Percentiles rank a stretch among this genome's conserved stretches.
phyloP scores from a whole-genome alignment of 1,140 invertebrate genomes.

The Monochamus saltuarius region DNA sequence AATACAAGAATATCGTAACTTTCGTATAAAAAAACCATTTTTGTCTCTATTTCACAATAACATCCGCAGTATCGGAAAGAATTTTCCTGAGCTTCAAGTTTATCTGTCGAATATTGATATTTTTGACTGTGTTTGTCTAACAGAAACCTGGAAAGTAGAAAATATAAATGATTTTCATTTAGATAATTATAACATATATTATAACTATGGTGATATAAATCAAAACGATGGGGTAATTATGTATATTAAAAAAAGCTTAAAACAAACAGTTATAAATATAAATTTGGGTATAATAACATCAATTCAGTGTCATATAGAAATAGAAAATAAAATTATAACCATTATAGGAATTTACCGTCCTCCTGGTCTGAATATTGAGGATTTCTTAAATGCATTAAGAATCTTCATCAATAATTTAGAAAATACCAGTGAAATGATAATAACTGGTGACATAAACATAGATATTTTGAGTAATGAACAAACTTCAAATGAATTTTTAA shows the following conservation, averaged over 20 bases:
- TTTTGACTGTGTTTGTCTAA: background rate
- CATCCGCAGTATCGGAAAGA: background rate
- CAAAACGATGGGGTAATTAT: constrained; percentile 4
- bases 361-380: background rate
- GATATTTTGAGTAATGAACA: background rate
- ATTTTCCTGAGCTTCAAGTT: no score
- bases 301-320: background rate
- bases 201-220: constrained; percentile 7
- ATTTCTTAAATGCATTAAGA: no score
- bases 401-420: no score
- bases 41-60: constrained; percentile 2
- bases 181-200: background rate
- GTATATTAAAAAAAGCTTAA: background rate
- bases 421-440: background rate
- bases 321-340: background rate
- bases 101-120: no score
- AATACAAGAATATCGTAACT: background rate
- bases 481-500: background rate
- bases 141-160: no score
- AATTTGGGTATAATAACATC: no score
- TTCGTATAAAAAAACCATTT: background rate
- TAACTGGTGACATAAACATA: no score
- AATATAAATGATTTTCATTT: background rate
- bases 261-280: no score
- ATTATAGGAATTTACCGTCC: background rate